Percentiles rank a stretch among this genome's conserved stretches.
Evolutionary conservation across 2,113 vertebrate species (phyloP).

Genomic region (Dicaeum eximium): DNA sequence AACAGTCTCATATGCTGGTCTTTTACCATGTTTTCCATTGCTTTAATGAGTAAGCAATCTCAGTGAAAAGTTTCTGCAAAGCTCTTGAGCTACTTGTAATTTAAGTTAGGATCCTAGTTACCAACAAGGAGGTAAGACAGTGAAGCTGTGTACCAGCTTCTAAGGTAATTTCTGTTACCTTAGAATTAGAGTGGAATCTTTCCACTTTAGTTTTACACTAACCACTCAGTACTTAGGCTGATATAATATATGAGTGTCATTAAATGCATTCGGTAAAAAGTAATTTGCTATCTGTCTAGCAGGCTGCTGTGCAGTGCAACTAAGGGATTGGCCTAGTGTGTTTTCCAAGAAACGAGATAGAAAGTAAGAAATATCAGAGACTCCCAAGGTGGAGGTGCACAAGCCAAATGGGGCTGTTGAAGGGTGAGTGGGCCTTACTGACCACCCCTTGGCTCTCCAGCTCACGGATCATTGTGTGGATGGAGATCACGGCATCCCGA

Average conservation of each 20-base stretch:
- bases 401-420: too few relatives aligned
- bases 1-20: constrained; percentile 55
- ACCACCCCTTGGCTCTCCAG: too few relatives aligned
- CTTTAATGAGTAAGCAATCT: not conserved
- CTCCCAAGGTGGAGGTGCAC: not conserved
- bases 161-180: not conserved
- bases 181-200: not conserved
- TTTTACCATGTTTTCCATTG: not conserved
- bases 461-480: too few relatives aligned
- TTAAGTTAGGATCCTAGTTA: not conserved
- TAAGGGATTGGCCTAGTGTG: not conserved
- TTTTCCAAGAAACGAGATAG: not conserved
- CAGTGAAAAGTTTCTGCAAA: not conserved
- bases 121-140: not conserved
- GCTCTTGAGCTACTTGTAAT: not conserved
- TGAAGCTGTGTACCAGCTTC: not conserved
- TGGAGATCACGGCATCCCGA: too few relatives aligned
- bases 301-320: not conserved
- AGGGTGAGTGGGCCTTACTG: too few relatives aligned
- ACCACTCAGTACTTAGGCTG: not conserved
- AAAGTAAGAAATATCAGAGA: not conserved
- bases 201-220: not conserved
- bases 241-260: not conserved
- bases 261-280: not conserved
- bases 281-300: not conserved